These are phyloP conservation scores for Tyrannus savana DNA, from an alignment of 2,113 vertebrate genomes.

Conservation along the genomic window DNA sequence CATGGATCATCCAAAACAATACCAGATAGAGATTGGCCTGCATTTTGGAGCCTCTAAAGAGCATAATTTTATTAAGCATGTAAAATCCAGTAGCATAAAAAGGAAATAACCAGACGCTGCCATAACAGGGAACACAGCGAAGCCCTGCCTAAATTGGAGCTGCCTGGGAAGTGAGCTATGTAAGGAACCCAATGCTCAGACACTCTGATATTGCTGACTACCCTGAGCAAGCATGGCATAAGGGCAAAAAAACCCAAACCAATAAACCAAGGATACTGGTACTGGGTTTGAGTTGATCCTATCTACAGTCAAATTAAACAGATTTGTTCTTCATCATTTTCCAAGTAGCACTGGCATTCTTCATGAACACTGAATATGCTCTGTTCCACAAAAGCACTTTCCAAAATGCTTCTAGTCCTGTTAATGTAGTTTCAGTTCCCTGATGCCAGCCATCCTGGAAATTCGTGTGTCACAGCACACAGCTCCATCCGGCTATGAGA, in stretches of 20 bases:
- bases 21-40: not conserved
- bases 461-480: not conserved
- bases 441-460: not conserved
- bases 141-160: conserved; percentile 1
- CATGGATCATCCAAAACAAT: not conserved
- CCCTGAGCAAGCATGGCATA: not conserved
- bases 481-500: not conserved
- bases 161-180: conserved; percentile 60
- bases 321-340: not conserved
- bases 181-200: not conserved
- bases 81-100: conserved; percentile 29
- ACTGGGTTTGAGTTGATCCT: not conserved
- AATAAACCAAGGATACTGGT: not conserved
- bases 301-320: not conserved
- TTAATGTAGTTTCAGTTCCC: not conserved
- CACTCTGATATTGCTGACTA: not conserved
- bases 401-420: not conserved
- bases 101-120: conserved; percentile 41
- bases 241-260: not conserved
- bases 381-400: not conserved
- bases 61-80: conserved; percentile 4
- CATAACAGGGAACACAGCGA: conserved; percentile 47
- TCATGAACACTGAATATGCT: not conserved
- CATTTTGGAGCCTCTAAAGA: not conserved
- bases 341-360: not conserved